Base-by-base conservation (phyloP, 2,113 vertebrate genomes). In the Hiodon tergisus region DNA sequence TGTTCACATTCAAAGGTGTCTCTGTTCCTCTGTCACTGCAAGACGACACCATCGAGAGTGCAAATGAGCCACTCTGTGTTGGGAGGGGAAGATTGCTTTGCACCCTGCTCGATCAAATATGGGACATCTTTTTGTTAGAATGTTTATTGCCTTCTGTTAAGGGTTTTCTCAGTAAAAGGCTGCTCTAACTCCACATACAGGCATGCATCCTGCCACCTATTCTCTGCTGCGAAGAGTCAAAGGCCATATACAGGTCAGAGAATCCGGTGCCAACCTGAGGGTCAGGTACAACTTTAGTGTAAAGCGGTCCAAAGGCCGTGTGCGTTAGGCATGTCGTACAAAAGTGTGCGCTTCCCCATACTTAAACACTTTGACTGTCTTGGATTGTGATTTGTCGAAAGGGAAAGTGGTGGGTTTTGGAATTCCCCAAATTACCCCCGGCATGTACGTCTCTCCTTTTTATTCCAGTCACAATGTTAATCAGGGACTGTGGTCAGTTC, bases 51-150 rank as follows among this genome's bases (percentile, higher is more conserved):
- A 84, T 82, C 80, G 77, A 82, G 84, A 86, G 88, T 87, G 81
- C 31, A 31, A 31, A 31, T 80, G 83, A 84, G 83, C 75, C 78
- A 88, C 81, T 87, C 84, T 76, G 78, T 87, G 85, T 91, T 88
- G 87, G 85, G 74, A 60, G 73, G 81, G 82, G 88, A 88, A 88
- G 90, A 83, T 87, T 84, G 85, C 82, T 83, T 82, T 86, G 80
- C 84, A 85, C 86, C 83, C 83, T 69, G 55, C 77, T 80, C 88
- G 85, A 88, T 91, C 87, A 91, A 88, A 90, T 86, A 85, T 88
- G 85, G 87, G 85, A 83, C 86, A 85, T 86, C 78, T 84, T 85
- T 87, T 84, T 86, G 83, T 85, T 83, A 31, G 31, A 2, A 31
- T 31, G 31, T 31, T 31, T 31, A 31, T 31, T 9, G 71, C 31